Base-by-base conservation (phyloP, 2,797 vertebrate species). In the Sphaeramia orbicularis region DNA sequence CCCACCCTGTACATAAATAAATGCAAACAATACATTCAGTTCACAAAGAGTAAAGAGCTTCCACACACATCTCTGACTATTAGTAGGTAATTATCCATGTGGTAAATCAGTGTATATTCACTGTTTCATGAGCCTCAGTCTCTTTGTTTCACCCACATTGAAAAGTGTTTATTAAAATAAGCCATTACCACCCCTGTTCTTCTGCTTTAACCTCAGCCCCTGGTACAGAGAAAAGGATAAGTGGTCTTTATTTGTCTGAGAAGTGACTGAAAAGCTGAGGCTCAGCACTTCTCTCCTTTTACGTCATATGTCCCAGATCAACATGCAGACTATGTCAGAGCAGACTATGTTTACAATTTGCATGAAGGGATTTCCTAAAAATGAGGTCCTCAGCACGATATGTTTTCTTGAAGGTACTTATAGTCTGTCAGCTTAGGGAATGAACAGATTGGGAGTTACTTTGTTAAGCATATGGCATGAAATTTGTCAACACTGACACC, bases 161-260 rank as follows among this genome's bases (percentile, higher is more conserved):
- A 19, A 54, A 14, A 37, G n/a, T 12, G 11, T 55, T 55, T 0
- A 44, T 36, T 55, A 36, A 9, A 62, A 18, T 11, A 5, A 32
- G 4, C 12, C 7, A 2, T 14, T 48, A 7, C 1, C 8, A 18
- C 52, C 8, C 24, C 15, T 32, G 10, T 50, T 54, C 10, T 37
- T 15, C 32, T 16, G 5, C 8, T 55, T n/a, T 53, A 21, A 37
- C 51, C 47, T 24, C 30, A n/a, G 50, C 43, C 11, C 14, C 1
- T 21, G 57, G 19, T 59, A 61, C 38, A 60, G 43, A 61, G 8
- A 0, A 21, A 69, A 44, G 53, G 77, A 71, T 77, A 75, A 76
- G 71, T 18, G 51, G 8, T 61, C 81, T 69, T 74, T 78, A 67
- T 68, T 62, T 65, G 62, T 43, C 62, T 40, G 48, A 49, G 44